Conservation (phyloP, 2,888 invertebrate species). For the Erynnis tages region DNA sequence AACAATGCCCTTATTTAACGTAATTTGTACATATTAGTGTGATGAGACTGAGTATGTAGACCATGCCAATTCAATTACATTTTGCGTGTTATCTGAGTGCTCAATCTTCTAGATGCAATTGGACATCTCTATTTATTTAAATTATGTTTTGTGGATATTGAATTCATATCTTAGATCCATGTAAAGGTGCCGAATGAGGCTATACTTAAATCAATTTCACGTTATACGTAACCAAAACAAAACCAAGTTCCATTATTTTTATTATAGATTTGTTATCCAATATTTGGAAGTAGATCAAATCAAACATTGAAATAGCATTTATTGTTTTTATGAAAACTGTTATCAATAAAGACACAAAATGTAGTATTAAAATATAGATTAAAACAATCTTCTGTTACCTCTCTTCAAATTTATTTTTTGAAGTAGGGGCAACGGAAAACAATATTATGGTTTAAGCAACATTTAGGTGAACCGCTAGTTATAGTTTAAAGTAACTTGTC, state of each 20-base stretch:
- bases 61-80: conserved; percentile 64
- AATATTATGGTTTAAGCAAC: conserved; percentile 59
- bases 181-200: conserved; percentile 37
- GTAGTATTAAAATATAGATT: conserved; percentile 64
- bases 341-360: conserved; percentile 40
- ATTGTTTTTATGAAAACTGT: conserved; percentile 8
- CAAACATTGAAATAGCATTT: conserved; percentile 11
- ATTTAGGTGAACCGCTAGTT: conserved; percentile 76
- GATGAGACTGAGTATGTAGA: conserved; percentile 78
- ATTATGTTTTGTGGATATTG: conserved; percentile 14
- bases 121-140: conserved; percentile 22
- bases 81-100: conserved; percentile 61
- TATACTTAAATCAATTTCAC: conserved; percentile 44
- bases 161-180: conserved; percentile 17
- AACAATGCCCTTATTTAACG: conserved; percentile 61
- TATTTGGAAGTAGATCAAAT: conserved; percentile 25
- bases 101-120: conserved; percentile 43
- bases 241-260: conserved; percentile 23
- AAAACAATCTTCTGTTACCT: conserved; percentile 80
- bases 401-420: conserved; percentile 64
- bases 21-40: conserved; percentile 80
- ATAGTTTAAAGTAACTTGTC: conserved; percentile 79
- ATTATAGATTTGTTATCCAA: conserved; percentile 24
- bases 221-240: conserved; percentile 13
- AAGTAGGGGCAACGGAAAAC: conserved; percentile 78